A percentile compares a stretch with the other conserved stretches of the same genome.
Evolutionary conservation across 2,113 vertebrate genomes (phyloP).

Genomic region (Crocuta crocuta): DNA sequence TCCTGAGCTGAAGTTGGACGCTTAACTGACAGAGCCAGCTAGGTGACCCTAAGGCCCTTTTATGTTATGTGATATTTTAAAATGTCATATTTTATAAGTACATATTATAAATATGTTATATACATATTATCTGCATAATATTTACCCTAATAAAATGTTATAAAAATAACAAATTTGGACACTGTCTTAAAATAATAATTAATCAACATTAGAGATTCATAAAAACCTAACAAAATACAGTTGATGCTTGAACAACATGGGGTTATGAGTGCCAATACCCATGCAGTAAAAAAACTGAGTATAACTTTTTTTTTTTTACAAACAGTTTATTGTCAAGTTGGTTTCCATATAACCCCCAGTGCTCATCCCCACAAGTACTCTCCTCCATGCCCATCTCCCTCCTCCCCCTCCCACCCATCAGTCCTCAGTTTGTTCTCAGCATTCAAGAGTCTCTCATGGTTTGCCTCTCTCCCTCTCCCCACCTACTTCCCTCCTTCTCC

Average conservation of each 20-base stretch:
- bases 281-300: background rate
- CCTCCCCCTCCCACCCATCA: too few species aligned
- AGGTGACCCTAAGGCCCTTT: background rate
- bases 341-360: too few species aligned
- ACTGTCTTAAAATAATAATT: slow-evolving; percentile 31
- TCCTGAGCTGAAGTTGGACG: background rate
- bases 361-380: too few species aligned
- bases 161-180: background rate
- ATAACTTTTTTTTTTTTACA: background rate
- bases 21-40: background rate
- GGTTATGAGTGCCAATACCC: background rate
- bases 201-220: background rate
- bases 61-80: background rate
- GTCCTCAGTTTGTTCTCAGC: too few species aligned
- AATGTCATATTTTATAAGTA: background rate
- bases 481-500: too few species aligned
- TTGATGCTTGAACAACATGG: background rate
- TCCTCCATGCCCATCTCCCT: too few species aligned
- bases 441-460: too few species aligned
- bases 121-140: background rate
- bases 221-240: background rate
- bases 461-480: too few species aligned
- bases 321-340: too few species aligned
- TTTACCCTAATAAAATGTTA: background rate
- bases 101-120: background rate